Conservation (phyloP, 2,113 vertebrate genomes). For the Plecotus auritus region DNA sequence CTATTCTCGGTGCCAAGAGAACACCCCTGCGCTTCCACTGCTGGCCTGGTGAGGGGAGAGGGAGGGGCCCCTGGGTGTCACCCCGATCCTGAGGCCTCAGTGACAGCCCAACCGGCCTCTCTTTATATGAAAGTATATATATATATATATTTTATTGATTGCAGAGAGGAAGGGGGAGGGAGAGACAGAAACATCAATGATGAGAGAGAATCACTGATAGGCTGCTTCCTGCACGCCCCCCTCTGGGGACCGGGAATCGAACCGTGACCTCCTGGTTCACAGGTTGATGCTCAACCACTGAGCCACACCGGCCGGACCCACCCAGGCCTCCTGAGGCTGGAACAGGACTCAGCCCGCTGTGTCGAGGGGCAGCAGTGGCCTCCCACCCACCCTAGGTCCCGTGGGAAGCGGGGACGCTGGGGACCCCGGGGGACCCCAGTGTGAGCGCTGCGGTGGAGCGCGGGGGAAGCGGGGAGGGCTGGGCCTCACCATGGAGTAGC, state of each 20-base stretch:
- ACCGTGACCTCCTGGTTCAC: too few relatives aligned
- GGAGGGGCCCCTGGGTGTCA: not conserved
- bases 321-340: not conserved
- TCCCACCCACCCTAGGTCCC: not conserved
- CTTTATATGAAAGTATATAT: too few relatives aligned
- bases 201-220: too few relatives aligned
- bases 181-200: too few relatives aligned
- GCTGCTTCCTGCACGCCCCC: too few relatives aligned
- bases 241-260: too few relatives aligned
- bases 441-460: not conserved
- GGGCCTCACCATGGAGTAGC: constrained; percentile 91
- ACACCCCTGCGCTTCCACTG: fast-evolving
- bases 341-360: fast-evolving
- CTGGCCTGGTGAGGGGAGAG: too few relatives aligned
- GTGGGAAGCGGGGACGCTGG: not conserved
- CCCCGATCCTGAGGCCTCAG: not conserved
- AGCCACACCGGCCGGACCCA: too few relatives aligned
- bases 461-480: not conserved
- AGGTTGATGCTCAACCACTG: too few relatives aligned
- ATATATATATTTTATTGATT: too few relatives aligned
- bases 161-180: too few relatives aligned
- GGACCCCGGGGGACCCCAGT: not conserved
- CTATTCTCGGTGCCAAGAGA: not conserved
- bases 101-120: too few relatives aligned
- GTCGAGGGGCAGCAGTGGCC: not conserved